Evolutionary conservation across 2,113 vertebrate species (phyloP).

Genomic region (Neogale vison): DNA sequence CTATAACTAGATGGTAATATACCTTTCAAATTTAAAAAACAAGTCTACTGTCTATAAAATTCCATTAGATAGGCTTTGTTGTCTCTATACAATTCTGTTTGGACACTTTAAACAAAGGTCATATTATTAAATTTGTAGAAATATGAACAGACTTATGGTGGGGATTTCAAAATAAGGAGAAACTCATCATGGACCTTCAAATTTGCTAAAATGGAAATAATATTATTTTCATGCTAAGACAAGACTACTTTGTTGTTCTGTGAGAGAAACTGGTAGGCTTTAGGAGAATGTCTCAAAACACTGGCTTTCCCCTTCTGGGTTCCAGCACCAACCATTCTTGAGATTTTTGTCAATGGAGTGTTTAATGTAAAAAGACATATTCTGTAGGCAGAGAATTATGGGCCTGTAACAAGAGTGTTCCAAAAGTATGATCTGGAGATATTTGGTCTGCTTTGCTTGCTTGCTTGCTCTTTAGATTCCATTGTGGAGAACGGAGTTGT

Average conservation of each 20-base stretch:
- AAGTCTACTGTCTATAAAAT: conserved; percentile 27
- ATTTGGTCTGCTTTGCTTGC: neutral
- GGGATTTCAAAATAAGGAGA: conserved; percentile 9
- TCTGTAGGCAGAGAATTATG: neutral
- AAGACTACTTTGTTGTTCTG: neutral
- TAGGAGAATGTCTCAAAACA: neutral
- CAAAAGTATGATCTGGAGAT: neutral
- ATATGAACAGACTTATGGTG: neutral
- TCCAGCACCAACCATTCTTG: neutral
- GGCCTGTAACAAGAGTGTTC: neutral
- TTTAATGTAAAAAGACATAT: neutral
- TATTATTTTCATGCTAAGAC: neutral
- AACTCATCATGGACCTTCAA: neutral
- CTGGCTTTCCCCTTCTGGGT: neutral
- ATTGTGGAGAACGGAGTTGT: neutral
- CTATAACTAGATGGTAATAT: conserved; percentile 25
- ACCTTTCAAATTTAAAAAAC: conserved; percentile 43
- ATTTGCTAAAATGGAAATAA: conserved; percentile 13
- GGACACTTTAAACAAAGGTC: neutral
- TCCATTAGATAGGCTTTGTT: neutral
- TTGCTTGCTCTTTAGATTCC: neutral
- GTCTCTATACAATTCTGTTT: neutral
- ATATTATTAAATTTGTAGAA: neutral
- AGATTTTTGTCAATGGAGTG: neutral
- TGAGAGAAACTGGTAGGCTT: neutral